Evolutionary conservation across 2,888 invertebrate species (phyloP).

Genomic region (Amiota communis): DNA sequence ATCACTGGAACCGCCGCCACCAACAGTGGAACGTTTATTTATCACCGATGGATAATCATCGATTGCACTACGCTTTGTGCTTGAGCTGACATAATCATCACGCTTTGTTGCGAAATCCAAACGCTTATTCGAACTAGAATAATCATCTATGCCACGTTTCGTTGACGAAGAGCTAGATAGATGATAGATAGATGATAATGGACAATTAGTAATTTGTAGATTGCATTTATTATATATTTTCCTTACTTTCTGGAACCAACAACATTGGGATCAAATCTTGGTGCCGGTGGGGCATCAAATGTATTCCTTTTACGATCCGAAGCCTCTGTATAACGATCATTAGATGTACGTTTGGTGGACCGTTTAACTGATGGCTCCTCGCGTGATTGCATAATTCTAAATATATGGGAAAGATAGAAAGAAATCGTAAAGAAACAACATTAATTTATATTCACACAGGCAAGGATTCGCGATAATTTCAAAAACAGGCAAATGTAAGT

Average conservation of each 20-base stretch:
- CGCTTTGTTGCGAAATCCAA: constrained; percentile 60
- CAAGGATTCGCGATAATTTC: constrained; percentile 41
- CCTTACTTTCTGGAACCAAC: constrained; percentile 68
- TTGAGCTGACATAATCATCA: constrained; percentile 55
- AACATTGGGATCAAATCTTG: constrained; percentile 71
- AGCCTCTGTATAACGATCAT: constrained; percentile 69
- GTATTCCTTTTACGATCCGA: constrained; percentile 70
- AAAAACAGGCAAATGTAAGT: constrained; percentile 41
- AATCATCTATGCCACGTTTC: constrained; percentile 69
- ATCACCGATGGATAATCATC: constrained; percentile 65
- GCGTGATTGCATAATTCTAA: constrained; percentile 71
- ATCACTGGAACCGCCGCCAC: constrained; percentile 55
- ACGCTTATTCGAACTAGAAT: constrained; percentile 59
- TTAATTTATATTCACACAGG: constrained; percentile 38
- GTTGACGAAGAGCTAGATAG: constrained; percentile 58
- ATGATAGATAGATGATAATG: constrained; percentile 47
- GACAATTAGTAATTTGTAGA: too few species aligned
- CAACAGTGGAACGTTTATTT: constrained; percentile 60
- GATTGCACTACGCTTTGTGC: constrained; percentile 62
- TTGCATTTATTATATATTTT: too few species aligned
- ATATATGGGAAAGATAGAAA: constrained; percentile 46
- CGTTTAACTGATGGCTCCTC: constrained; percentile 70
- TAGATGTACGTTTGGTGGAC: constrained; percentile 67
- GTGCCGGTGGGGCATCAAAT: constrained; percentile 73
- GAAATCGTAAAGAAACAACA: constrained; percentile 41